Evolutionary conservation across 2,797 vertebrate genomes (phyloP).

Genomic region (Ctenosaura bakeri): DNA sequence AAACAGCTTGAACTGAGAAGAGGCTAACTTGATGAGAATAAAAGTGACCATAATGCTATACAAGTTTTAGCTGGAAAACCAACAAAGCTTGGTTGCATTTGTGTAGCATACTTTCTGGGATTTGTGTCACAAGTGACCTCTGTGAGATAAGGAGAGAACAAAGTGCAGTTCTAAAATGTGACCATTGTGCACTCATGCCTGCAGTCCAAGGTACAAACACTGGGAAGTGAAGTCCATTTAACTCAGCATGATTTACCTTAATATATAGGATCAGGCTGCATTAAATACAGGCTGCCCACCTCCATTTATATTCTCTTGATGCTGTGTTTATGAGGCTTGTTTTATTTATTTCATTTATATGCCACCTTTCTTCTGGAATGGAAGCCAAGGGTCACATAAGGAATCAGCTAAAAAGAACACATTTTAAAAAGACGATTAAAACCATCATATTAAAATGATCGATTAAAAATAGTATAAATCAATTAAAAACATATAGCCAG

Average conservation of each 20-base stretch:
- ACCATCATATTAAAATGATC: too few relatives aligned
- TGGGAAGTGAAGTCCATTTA: too few relatives aligned
- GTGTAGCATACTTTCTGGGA: too few relatives aligned
- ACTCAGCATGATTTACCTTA: not conserved
- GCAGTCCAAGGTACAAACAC: not conserved
- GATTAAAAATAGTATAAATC: too few relatives aligned
- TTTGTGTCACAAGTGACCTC: not conserved
- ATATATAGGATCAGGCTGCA: not conserved
- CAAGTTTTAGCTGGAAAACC: constrained; percentile 2
- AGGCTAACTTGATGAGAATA: not conserved
- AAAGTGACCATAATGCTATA: not conserved
- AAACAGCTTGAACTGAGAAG: not conserved
- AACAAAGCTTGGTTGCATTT: not conserved
- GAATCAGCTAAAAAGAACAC: too few relatives aligned
- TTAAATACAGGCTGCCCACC: not conserved
- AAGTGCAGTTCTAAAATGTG: not conserved
- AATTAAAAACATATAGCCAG: not conserved
- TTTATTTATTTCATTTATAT: too few relatives aligned
- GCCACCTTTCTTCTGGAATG: too few relatives aligned
- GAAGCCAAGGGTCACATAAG: too few relatives aligned
- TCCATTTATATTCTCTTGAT: not conserved
- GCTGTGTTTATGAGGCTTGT: not conserved
- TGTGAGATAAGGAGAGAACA: not conserved
- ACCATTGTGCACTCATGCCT: not conserved
- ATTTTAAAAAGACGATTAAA: too few relatives aligned